Conservation (phyloP, 1,140 invertebrate genomes). For the Kradibia gibbosae region DNA sequence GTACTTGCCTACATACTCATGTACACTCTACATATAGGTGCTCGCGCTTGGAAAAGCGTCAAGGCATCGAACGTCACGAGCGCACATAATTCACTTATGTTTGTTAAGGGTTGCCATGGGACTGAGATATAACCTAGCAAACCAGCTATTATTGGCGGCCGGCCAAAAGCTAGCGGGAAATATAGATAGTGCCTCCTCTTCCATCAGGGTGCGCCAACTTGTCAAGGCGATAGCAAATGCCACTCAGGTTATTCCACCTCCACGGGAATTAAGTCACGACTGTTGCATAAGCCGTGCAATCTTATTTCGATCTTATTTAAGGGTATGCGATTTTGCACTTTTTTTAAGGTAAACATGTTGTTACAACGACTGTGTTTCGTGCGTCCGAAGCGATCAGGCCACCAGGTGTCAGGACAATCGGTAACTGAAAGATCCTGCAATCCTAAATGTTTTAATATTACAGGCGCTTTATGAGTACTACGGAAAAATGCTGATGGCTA, state of each 20-base stretch:
- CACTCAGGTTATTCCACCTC: not conserved
- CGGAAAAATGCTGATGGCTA: too few species aligned
- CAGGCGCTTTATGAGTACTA: too few species aligned
- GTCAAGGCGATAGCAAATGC: too few species aligned
- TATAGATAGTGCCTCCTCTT: slow-evolving; percentile 54
- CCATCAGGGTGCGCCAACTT: not conserved
- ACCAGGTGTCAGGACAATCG: too few species aligned
- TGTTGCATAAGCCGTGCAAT: not conserved
- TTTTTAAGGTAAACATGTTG: not conserved
- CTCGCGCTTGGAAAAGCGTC: slow-evolving; percentile 34
- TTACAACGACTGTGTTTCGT: too few species aligned
- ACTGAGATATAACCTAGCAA: slow-evolving; percentile 66
- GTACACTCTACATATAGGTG: too few species aligned
- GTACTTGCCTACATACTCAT: too few species aligned
- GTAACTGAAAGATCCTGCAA: too few species aligned
- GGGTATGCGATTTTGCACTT: not conserved
- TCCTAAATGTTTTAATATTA: too few species aligned
- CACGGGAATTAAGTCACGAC: not conserved
- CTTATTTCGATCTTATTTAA: not conserved
- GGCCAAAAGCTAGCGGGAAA: slow-evolving; percentile 66
- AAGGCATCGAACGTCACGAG: slow-evolving; percentile 66
- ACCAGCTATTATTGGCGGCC: slow-evolving; percentile 67
- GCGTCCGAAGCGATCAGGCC: too few species aligned
- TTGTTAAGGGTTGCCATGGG: slow-evolving; percentile 69
- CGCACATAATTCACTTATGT: slow-evolving; percentile 71